Percentiles rank a stretch among this genome's conserved stretches.
Evolutionary conservation across 2,797 vertebrate species (phyloP).

Genomic region (Lepidocolaptes lacrymiger): DNA sequence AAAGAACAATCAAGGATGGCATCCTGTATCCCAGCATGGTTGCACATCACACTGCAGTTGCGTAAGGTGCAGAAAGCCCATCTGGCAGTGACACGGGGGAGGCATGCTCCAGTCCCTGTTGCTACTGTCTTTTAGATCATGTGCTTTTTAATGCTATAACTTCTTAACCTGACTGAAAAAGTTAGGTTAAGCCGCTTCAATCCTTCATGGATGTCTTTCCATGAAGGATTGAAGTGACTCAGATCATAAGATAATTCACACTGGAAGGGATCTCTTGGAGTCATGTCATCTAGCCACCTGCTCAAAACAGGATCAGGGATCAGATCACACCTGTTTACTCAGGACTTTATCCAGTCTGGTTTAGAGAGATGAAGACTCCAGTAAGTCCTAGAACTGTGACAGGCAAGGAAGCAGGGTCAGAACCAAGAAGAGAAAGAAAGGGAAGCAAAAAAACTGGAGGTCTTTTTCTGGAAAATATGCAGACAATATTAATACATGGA

Average conservation of each 20-base stretch:
- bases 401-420: not conserved
- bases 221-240: not conserved
- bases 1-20: not conserved
- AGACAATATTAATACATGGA: not conserved
- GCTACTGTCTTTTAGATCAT: not conserved
- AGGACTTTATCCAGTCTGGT: not conserved
- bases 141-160: not conserved
- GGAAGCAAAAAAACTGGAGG: not conserved
- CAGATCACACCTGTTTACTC: not conserved
- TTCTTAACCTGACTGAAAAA: not conserved
- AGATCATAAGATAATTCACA: not conserved
- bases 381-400: not conserved
- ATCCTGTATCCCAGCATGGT: not conserved
- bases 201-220: not conserved
- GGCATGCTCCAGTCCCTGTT: not conserved
- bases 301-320: not conserved
- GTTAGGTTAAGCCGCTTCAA: too few species aligned
- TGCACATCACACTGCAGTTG: not conserved
- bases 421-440: not conserved
- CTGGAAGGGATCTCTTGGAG: not conserved
- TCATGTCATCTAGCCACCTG: not conserved
- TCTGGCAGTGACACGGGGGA: not conserved
- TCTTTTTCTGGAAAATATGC: not conserved
- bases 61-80: not conserved
- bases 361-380: not conserved